Percentiles rank a stretch among this genome's conserved stretches.
Conservation (phyloP, 2,797 vertebrate species). For the Tapera naevia region DNA sequence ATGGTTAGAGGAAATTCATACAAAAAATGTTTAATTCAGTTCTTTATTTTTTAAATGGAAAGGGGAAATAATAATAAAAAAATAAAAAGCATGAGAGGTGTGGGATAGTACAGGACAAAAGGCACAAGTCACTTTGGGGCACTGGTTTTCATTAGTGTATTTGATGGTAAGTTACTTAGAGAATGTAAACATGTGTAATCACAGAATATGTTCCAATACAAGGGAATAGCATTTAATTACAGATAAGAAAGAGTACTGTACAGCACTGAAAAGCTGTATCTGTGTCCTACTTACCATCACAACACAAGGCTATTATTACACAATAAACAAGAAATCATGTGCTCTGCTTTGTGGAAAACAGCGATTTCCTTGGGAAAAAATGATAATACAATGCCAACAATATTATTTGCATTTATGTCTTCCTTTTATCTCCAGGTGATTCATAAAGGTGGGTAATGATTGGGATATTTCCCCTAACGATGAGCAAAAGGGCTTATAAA, state of each 20-base stretch:
- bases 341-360: not conserved
- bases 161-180: not conserved
- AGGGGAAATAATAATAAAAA: slow-evolving; percentile 18
- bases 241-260: slow-evolving; percentile 33
- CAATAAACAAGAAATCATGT: slow-evolving; percentile 5
- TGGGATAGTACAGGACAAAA: not conserved
- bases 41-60: slow-evolving; percentile 57
- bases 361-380: not conserved
- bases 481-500: not conserved
- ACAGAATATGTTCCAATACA: slow-evolving; percentile 16
- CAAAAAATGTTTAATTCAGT: not conserved
- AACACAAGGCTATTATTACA: slow-evolving; percentile 29
- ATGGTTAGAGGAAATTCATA: slow-evolving; percentile 6
- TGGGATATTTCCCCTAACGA: not conserved
- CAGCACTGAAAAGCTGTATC: slow-evolving; percentile 39
- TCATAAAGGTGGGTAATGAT: not conserved
- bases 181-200: slow-evolving; percentile 20
- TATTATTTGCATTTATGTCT: not conserved
- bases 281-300: slow-evolving; percentile 31
- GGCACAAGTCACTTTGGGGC: not conserved
- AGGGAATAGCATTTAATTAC: slow-evolving; percentile 67
- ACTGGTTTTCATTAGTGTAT: not conserved
- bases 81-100: not conserved
- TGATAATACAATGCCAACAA: not conserved
- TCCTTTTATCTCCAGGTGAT: not conserved